Conservation (phyloP, 2,113 vertebrate genomes). For the Ptilorrhoa leucosticta region DNA sequence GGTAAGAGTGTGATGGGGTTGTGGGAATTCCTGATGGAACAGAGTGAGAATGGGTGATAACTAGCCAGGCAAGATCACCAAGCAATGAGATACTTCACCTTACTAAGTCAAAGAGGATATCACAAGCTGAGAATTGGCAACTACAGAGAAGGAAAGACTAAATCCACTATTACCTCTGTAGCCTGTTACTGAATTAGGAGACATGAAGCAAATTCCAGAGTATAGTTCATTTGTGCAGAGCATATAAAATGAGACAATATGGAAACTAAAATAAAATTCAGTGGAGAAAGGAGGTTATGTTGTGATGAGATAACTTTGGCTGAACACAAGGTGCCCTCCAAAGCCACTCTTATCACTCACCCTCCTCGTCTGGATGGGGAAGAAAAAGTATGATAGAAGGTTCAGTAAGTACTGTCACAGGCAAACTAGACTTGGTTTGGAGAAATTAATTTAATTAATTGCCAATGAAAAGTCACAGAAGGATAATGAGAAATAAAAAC, state of each 20-base stretch:
- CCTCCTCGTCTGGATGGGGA: background rate
- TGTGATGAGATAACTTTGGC: background rate
- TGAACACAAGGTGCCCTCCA: background rate
- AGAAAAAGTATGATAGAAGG: background rate
- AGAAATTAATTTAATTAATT: background rate
- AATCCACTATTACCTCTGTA: background rate
- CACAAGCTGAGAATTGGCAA: background rate
- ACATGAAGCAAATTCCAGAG: background rate
- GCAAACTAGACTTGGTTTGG: background rate
- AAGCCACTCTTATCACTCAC: background rate
- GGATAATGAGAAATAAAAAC: background rate
- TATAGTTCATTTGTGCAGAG: background rate
- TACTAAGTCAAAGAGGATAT: background rate
- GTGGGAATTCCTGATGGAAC: background rate
- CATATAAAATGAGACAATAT: background rate
- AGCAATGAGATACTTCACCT: background rate
- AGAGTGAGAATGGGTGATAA: background rate
- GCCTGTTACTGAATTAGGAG: background rate
- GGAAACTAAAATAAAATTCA: background rate
- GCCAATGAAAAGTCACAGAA: background rate
- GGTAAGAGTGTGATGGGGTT: constrained; percentile 43
- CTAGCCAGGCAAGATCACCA: background rate
- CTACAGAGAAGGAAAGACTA: background rate
- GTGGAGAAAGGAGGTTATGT: background rate
- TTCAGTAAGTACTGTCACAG: background rate